These are phyloP conservation scores for Nymphalis urticae DNA, from an alignment of 2,888 invertebrate species.

Conservation along the genomic window DNA sequence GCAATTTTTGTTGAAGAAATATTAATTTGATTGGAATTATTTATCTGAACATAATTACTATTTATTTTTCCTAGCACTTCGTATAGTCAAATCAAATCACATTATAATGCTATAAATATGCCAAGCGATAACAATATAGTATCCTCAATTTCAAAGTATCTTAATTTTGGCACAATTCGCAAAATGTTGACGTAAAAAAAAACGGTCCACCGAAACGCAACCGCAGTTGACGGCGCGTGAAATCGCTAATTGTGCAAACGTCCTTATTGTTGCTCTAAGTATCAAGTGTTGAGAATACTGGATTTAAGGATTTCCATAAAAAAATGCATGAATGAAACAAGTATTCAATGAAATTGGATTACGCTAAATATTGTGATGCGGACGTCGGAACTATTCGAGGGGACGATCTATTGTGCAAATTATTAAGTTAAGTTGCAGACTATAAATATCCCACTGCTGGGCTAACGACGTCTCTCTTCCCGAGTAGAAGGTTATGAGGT, in stretches of 20 bases:
- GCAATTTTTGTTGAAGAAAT: no score
- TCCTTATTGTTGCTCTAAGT: conserved; percentile 39
- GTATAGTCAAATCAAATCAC: background rate
- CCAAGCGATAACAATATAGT: background rate
- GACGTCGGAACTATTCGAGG: conserved; percentile 14
- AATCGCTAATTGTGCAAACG: conserved; percentile 47
- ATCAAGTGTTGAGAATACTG: conserved; percentile 28
- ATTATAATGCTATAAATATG: background rate
- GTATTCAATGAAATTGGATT: conserved; percentile 21
- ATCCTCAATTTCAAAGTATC: background rate
- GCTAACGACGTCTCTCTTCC: no score
- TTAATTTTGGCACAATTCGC: background rate
- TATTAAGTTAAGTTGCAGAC: no score
- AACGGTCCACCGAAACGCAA: background rate
- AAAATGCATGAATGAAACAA: conserved; percentile 17
- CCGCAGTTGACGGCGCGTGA: conserved; percentile 34
- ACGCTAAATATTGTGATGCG: conserved; percentile 33
- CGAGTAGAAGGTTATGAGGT: no score
- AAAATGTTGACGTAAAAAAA: background rate
- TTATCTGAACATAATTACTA: background rate
- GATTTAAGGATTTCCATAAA: conserved; percentile 24
- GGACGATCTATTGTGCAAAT: no score
- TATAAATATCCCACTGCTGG: no score
- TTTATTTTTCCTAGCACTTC: background rate
- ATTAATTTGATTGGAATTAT: no score